A percentile compares a stretch with the other conserved stretches of the same genome.
phyloP scores from a whole-genome alignment of 2,113 vertebrate genomes.

The Ictidomys tridecemlineatus region DNA sequence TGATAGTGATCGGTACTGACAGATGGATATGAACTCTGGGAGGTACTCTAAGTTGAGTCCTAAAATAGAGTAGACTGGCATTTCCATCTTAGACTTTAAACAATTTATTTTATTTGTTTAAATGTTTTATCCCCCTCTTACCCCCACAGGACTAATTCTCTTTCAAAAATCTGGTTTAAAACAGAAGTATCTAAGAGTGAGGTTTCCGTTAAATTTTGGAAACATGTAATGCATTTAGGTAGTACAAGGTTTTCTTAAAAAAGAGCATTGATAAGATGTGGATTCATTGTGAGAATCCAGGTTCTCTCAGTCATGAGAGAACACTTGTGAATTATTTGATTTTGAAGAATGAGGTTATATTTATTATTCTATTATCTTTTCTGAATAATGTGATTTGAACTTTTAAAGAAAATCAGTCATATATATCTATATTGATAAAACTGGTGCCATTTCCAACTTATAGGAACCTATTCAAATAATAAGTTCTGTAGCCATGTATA shows the following conservation, averaged over 20 bases:
- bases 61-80: neutral
- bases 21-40: neutral
- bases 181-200: neutral
- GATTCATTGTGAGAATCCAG: neutral
- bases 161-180: neutral
- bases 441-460: neutral
- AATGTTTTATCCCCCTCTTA: neutral
- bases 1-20: neutral
- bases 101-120: neutral
- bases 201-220: neutral
- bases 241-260: neutral
- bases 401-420: conserved; percentile 9
- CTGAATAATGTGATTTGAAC: neutral
- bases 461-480: no score
- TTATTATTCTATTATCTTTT: neutral
- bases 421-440: neutral
- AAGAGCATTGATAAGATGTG: neutral
- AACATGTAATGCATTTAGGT: neutral
- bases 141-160: neutral
- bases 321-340: neutral
- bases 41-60: neutral
- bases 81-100: neutral
- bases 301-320: neutral
- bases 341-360: neutral
- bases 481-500: neutral